These are phyloP conservation scores for Lottia gigantea DNA, from an alignment of 2,888 invertebrate genomes.

Conservation along the genomic window DNA sequence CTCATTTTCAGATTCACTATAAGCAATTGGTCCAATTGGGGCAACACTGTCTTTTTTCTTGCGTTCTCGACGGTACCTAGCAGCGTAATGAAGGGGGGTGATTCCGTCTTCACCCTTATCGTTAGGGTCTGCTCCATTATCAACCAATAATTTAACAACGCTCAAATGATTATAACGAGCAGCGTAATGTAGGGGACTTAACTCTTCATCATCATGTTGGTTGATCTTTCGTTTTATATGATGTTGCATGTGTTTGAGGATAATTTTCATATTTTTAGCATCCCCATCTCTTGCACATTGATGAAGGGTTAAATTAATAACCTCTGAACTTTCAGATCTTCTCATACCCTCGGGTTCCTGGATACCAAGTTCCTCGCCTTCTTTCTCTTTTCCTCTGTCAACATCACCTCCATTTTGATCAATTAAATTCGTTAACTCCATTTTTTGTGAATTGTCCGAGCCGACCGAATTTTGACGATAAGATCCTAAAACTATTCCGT, in stretches of 20 bases:
- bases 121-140: conserved; percentile 67
- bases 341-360: conserved; percentile 19
- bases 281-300: conserved; percentile 67
- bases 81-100: conserved; percentile 69
- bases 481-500: conserved; percentile 15
- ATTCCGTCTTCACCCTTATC: conserved; percentile 67
- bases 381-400: conserved; percentile 1
- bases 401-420: conserved; percentile 16
- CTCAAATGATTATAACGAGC: conserved; percentile 68
- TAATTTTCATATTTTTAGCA: conserved; percentile 46
- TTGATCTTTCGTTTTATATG: conserved; percentile 61
- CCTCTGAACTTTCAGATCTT: conserved; percentile 31
- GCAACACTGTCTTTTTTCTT: conserved; percentile 26
- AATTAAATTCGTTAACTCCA: conserved; percentile 30
- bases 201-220: conserved; percentile 64
- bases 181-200: conserved; percentile 69
- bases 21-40: neutral
- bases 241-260: conserved; percentile 50
- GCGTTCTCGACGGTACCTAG: conserved; percentile 62
- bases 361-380: neutral
- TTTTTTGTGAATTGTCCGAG: conserved; percentile 21
- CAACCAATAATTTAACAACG: conserved; percentile 65
- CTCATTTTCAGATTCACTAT: neutral
- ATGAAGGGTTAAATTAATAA: conserved; percentile 38
- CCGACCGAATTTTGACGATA: conserved; percentile 24